Percentiles rank a stretch among this genome's conserved stretches.
Evolutionary conservation across 2,797 vertebrate genomes (phyloP).

Genomic region (Sebastes alutus): DNA sequence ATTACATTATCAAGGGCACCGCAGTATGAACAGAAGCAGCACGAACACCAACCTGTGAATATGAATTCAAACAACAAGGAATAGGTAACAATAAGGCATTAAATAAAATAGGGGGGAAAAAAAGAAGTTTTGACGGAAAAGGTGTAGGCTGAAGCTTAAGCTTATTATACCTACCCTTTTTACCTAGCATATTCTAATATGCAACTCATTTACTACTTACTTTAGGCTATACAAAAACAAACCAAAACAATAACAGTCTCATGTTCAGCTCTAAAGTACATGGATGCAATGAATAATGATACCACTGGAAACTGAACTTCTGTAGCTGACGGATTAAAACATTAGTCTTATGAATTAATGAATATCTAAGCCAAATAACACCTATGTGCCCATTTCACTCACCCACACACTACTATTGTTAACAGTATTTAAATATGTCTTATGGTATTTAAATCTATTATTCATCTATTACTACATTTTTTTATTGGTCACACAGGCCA

Average conservation of each 20-base stretch:
- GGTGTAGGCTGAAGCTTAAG: no score
- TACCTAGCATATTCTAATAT: no score
- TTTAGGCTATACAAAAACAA: no score
- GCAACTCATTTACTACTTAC: no score
- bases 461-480: neutral
- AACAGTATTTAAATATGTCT: neutral
- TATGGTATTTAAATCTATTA: neutral
- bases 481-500: neutral
- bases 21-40: neutral
- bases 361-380: conserved; percentile 4
- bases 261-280: conserved; percentile 3
- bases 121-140: no score
- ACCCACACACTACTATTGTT: neutral
- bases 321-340: neutral
- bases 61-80: neutral
- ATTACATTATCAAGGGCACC: neutral
- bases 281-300: conserved; percentile 14
- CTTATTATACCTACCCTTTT: no score
- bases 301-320: conserved; percentile 6
- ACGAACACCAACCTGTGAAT: neutral
- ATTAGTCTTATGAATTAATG: neutral
- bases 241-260: no score
- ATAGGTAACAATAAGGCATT: no score
- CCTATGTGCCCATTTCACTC: neutral
- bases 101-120: no score